A percentile compares a stretch with the other conserved stretches of the same genome.
These are phyloP conservation scores for Lucilia sericata DNA, from an alignment of 1,140 invertebrate species.

Conservation along the genomic window DNA sequence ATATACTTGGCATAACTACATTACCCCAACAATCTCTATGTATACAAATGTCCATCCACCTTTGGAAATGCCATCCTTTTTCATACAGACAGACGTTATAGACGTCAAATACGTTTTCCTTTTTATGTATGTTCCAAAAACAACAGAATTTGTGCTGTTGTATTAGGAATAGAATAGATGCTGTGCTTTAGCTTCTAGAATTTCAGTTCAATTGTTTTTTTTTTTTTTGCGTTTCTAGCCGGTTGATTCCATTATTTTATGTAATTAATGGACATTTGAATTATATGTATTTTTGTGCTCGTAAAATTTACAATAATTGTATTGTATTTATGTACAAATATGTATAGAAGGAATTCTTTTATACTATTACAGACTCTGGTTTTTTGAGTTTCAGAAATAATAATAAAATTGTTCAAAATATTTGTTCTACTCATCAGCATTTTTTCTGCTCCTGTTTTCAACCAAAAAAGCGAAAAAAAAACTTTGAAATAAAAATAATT, in stretches of 20 bases:
- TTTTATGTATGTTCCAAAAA: no score
- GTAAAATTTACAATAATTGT: constrained; percentile 67
- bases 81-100: neutral
- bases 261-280: constrained; percentile 67
- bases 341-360: constrained; percentile 9
- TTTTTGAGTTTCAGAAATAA: neutral
- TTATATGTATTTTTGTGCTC: constrained; percentile 67
- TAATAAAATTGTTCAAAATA: constrained; percentile 18
- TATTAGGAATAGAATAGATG: neutral
- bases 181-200: neutral
- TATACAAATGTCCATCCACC: neutral
- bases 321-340: constrained; percentile 47
- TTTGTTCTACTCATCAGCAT: neutral
- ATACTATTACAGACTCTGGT: neutral
- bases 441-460: neutral
- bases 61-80: no score
- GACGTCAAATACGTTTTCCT: neutral
- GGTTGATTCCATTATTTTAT: constrained; percentile 52
- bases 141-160: neutral
- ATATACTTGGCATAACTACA: neutral
- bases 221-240: neutral
- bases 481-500: no score
- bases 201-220: neutral
- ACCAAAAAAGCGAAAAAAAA: neutral
- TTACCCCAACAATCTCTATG: neutral